Conservation (phyloP, 2,888 invertebrate genomes). For the Cenopis cana region DNA sequence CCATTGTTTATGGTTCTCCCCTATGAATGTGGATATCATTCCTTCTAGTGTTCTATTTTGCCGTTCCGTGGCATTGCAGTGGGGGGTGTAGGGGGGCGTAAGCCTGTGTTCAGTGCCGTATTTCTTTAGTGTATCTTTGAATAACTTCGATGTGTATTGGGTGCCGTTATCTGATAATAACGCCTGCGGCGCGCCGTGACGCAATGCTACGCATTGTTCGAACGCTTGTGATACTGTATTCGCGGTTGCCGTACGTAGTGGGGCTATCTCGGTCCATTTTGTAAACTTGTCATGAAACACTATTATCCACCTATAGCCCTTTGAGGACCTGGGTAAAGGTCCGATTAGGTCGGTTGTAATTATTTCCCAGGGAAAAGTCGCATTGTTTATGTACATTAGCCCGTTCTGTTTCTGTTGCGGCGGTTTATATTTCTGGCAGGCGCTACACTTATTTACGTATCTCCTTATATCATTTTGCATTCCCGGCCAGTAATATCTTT, state of each 20-base stretch:
- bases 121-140: not conserved
- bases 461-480: not conserved
- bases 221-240: not conserved
- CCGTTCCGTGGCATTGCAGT: not conserved
- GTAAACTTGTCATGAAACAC: too few relatives aligned
- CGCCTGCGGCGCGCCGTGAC: not conserved
- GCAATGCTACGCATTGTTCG: not conserved
- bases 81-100: not conserved
- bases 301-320: too few relatives aligned
- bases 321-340: too few relatives aligned
- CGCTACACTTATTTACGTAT: too few relatives aligned
- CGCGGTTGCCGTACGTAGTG: not conserved
- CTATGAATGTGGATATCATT: not conserved
- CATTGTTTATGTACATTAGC: too few relatives aligned
- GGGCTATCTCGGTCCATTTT: too few relatives aligned
- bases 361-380: too few relatives aligned
- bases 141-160: not conserved
- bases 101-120: not conserved
- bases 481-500: not conserved
- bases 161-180: too few relatives aligned
- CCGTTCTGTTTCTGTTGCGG: too few relatives aligned
- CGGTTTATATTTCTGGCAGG: too few relatives aligned
- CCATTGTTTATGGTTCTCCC: not conserved
- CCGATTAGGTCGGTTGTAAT: too few relatives aligned
- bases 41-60: not conserved